Base-by-base conservation (phyloP, 2,888 invertebrate genomes). In the Drosophila vallismaia region DNA sequence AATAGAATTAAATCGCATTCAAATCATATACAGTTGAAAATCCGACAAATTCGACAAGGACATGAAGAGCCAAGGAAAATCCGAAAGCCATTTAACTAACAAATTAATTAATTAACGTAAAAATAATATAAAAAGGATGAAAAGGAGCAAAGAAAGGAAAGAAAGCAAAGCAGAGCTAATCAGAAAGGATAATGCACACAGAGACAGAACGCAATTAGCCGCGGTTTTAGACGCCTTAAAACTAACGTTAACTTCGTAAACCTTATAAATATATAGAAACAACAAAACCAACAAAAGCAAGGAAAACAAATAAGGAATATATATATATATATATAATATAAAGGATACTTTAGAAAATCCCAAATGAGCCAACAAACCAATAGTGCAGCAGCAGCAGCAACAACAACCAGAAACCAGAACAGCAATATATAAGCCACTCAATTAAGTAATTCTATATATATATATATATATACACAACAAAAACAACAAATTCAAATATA, bases 1-100 rank as follows among this genome's bases (percentile, higher is more conserved):
- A 83, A 77, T 89, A 86, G 88, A 89, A 81, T 80, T 90, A 75
- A 90, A 90, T 83, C 86, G 86, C 80, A 90, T 90, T 71, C 88
- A 90, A 86, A 86, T 87, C 76, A 75, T 90, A 90, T 90, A 90
- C 88, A 90, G 91, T 82, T 88, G 73, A 89, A 72, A 54, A 14
- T 63, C 14, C 45, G 31, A 48, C 54, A 6, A 14, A 7, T 14
- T 12, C 12, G 19, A 38, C 7, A 3, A 38, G 9, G 12, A 49
- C 28, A 44, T 28, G 51, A 19, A 49, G 51, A 36, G 51, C 63
- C 60, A 56, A 60, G 44, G 29, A 44, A n/a, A 19, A 46, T 12
- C 44, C 44, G 64, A 52, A 3, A 50, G 29, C 51, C 54, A 28
- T 68, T 44, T 31, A 38, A 56, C 24, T 44, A 19, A 19, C 19